Percentiles rank a stretch among this genome's conserved stretches.
These are phyloP conservation scores for Ardeotis arabs DNA, from an alignment of 2,113 vertebrate species.

Conservation along the genomic window DNA sequence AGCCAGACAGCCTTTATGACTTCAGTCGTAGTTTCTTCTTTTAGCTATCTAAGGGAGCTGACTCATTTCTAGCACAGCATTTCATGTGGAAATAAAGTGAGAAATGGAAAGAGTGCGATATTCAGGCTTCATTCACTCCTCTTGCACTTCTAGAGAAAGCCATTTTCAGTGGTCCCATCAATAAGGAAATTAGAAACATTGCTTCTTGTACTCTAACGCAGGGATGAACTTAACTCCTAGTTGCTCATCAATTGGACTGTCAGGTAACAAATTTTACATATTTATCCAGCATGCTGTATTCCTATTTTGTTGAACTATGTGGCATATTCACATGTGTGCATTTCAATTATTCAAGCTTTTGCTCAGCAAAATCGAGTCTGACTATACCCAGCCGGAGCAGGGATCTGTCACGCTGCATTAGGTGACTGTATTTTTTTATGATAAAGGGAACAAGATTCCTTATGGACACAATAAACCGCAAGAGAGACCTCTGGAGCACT, in stretches of 20 bases:
- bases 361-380: not conserved
- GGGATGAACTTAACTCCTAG: not conserved
- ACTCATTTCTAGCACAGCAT: not conserved
- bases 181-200: not conserved
- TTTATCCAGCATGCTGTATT: not conserved
- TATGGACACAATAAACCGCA: conserved; percentile 10
- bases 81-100: not conserved
- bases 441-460: conserved; percentile 31
- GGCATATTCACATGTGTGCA: not conserved
- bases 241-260: not conserved
- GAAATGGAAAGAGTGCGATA: not conserved
- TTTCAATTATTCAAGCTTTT: not conserved
- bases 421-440: conserved; percentile 15
- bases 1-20: not conserved
- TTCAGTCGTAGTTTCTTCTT: not conserved
- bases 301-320: not conserved
- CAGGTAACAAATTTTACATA: not conserved
- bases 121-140: not conserved
- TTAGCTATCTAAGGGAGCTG: not conserved
- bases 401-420: not conserved
- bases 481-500: conserved; percentile 46
- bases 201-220: not conserved
- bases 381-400: not conserved
- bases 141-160: not conserved
- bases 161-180: not conserved